Base-by-base conservation (phyloP, 2,113 vertebrate genomes). In the Gallinago media region DNA sequence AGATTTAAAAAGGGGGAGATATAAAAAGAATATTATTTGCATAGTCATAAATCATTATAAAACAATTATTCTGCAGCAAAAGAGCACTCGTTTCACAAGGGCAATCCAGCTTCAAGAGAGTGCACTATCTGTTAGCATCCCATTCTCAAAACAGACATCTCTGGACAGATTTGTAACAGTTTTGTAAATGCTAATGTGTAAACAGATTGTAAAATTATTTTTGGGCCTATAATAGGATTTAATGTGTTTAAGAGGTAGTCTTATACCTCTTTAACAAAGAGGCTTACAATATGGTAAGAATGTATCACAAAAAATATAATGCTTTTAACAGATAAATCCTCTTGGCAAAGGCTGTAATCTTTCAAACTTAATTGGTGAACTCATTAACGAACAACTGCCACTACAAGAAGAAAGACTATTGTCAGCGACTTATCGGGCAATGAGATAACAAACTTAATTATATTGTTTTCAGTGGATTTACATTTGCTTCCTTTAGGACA, bases 361-460 rank as follows among this genome's bases (percentile, higher is more conserved):
- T 96, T 98, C 96, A 94, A 97, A 97, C 94, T 96, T 97, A 98
- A 98, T 97, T 97, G 97, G 94, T 96, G 95, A 97, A 97, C 96
- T 98, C 97, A 97, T 96, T 97, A 98, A 98, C 65, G 97, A 97
- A 94, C 93, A 96, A 97, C 97, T 94, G 97, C 93, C 97, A 97
- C 88, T 88, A 92, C 58, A 95, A 97, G 97, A 97, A 97, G 96
- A 96, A 97, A 88, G 95, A 85, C 96, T 96, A 97, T 88, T 98
- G 97, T 97, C 97, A 97, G 75, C 13, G 42, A 96, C 96, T 97
- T 97, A 96, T 97, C 96, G 91, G 93, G 97, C 96, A 97, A 94
- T 54, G 97, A 97, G 97, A 97, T 97, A 98, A 97, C 92, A 68
- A 98, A 97, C 95, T 97, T 97, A 98, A 98, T 98, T 95, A 97